Evolutionary conservation across 2,888 invertebrate species (phyloP).

Genomic region (Camponotus fellah): DNA sequence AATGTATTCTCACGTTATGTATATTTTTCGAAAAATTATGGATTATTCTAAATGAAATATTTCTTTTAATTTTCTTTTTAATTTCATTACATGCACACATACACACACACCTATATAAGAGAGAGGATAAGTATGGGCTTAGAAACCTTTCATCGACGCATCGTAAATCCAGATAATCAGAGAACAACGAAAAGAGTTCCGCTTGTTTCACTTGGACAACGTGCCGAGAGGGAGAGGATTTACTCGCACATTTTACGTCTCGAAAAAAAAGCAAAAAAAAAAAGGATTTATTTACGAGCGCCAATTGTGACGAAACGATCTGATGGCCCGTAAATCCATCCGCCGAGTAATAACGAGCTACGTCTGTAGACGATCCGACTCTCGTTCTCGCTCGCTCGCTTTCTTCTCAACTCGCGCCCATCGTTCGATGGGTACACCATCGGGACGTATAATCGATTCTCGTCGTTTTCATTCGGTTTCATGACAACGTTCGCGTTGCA

Average conservation of each 20-base stretch:
- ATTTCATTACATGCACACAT: background rate
- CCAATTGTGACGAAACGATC: conserved; percentile 68
- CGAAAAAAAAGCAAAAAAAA: background rate
- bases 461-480: conserved; percentile 43
- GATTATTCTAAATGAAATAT: background rate
- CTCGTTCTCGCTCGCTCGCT: conserved; percentile 28
- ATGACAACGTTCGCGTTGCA: conserved; percentile 27
- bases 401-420: conserved; percentile 6
- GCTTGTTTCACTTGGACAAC: conserved; percentile 11
- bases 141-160: background rate
- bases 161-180: conserved; percentile 31
- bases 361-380: background rate
- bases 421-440: background rate
- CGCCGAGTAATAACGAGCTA: conserved; percentile 70
- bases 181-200: conserved; percentile 4
- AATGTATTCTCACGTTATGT: background rate
- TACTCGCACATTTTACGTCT: conserved; percentile 13
- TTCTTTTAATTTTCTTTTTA: background rate
- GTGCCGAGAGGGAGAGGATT: conserved; percentile 5
- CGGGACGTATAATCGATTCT: conserved; percentile 35
- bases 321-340: conserved; percentile 71
- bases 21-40: background rate
- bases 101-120: background rate
- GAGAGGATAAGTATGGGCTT: conserved; percentile 5
- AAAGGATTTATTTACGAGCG: conserved; percentile 64